Base-by-base conservation (phyloP, 2,888 invertebrate genomes). In the Acrobasis suavella region DNA sequence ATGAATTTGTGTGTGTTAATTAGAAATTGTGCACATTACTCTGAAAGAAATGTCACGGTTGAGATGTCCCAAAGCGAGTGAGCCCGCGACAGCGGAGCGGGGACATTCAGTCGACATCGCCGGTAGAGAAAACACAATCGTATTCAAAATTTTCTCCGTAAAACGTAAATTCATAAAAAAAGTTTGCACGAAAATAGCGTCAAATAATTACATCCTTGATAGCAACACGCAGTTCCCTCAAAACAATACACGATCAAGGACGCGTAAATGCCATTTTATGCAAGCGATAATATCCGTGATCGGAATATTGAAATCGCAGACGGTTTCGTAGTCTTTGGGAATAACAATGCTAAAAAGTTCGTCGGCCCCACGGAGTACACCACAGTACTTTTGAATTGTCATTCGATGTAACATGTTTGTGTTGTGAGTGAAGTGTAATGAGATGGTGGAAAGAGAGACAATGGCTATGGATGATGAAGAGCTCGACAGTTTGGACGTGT, bases 11-110 rank as follows among this genome's bases (percentile, higher is more conserved):
- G 77, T 81, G 76, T 82, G 78, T 80, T 85, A 84, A 81, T 83
- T 81, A 79, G 77, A 82, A 82, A 79, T 77, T 75, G 73, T 72
- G 78, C 72, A 77, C 82, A 79, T 71, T 74, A 76, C 88, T 86
- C 89, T 87, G 79, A 83, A 80, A 83, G 80, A 83, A 80, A 79
- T 82, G 89, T 91, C 81, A 89, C 89, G 91, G 83, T 91, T 81
- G 89, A 85, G 81, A 81, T 85, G 76, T 76, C 72, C 73, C 76
- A 56, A 56, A 56, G 56, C 42, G 56, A 55, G 39, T 55, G 76
- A 81, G 75, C 74, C 72, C 69, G 76, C 72, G 72, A 70, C 74
- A 71, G 73, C 73, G 69, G 69, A 72, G 65, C 68, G 67, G 76
- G 73, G 73, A 77, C 76, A 74, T 66, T 52, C 66, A 67, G 73